Evolutionary conservation across 2,888 invertebrate species (phyloP).

Genomic region (Epinotia nisella): DNA sequence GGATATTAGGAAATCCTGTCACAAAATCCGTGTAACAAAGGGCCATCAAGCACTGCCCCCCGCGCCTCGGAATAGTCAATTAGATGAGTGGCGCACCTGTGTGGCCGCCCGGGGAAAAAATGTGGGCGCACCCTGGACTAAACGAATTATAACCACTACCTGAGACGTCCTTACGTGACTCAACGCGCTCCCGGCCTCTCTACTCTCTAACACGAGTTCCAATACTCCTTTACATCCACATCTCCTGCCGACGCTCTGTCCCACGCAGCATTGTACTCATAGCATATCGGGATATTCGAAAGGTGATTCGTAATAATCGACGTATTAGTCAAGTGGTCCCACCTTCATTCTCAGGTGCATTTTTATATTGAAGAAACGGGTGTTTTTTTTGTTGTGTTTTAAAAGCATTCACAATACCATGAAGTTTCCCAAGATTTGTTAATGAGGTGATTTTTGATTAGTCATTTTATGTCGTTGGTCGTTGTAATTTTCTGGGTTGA

Average conservation of each 20-base stretch:
- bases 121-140: constrained; percentile 80
- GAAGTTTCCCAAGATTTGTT: constrained; percentile 78
- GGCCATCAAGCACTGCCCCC: constrained; percentile 66
- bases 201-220: constrained; percentile 48
- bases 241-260: neutral
- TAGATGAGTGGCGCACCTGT: constrained; percentile 80
- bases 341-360: constrained; percentile 85
- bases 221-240: constrained; percentile 52
- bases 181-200: constrained; percentile 48
- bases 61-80: constrained; percentile 79
- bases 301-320: constrained; percentile 76
- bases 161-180: constrained; percentile 67
- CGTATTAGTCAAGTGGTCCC: constrained; percentile 82
- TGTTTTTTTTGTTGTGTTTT: constrained; percentile 78
- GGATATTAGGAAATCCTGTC: constrained; percentile 56
- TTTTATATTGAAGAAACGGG: constrained; percentile 82
- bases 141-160: constrained; percentile 84
- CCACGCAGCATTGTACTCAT: constrained; percentile 53
- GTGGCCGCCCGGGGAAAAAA: constrained; percentile 79
- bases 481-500: constrained; percentile 74
- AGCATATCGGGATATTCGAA: constrained; percentile 47
- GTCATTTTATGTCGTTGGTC: constrained; percentile 74
- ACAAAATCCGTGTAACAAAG: constrained; percentile 64
- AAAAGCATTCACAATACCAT: constrained; percentile 75
- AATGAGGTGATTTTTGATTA: constrained; percentile 72